Conservation (phyloP, 2,797 vertebrate species). For the Oreortyx pictus region DNA sequence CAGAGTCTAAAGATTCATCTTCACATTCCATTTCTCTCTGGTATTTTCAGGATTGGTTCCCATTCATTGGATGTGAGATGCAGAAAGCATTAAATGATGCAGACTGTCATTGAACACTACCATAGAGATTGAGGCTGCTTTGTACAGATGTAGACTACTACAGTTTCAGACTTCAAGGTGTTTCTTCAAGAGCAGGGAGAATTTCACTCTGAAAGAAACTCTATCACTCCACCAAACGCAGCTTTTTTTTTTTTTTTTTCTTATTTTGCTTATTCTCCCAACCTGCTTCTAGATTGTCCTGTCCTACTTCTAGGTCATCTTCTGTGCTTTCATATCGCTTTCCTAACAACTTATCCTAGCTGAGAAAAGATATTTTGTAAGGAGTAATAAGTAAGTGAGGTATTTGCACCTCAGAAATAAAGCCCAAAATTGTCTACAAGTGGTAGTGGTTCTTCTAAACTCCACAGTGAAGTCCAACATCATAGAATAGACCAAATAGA, state of each 20-base stretch:
- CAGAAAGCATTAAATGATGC: background rate
- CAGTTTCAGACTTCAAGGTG: background rate
- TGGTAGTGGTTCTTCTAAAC: background rate
- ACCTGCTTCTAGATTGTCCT: background rate
- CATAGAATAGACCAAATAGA: background rate
- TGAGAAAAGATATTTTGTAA: background rate
- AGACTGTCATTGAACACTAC: background rate
- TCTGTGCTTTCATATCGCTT: background rate
- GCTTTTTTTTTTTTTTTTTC: background rate
- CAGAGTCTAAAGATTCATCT: background rate
- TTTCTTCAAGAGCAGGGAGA: background rate
- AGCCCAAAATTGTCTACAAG: background rate
- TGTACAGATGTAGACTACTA: background rate
- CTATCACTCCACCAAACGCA: too few relatives aligned
- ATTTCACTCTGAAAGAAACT: background rate
- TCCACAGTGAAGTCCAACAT: background rate
- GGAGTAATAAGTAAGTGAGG: background rate
- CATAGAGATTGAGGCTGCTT: background rate
- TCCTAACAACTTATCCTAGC: background rate
- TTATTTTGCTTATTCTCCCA: background rate
- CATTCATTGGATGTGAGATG: background rate
- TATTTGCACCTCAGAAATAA: background rate
- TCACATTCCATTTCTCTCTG: background rate
- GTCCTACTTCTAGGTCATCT: background rate
- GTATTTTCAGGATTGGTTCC: background rate